Evolutionary conservation across 2,113 vertebrate genomes (phyloP), one percentile per base, ranked within the genome.

Genomic region (Urocolius indicus): DNA sequence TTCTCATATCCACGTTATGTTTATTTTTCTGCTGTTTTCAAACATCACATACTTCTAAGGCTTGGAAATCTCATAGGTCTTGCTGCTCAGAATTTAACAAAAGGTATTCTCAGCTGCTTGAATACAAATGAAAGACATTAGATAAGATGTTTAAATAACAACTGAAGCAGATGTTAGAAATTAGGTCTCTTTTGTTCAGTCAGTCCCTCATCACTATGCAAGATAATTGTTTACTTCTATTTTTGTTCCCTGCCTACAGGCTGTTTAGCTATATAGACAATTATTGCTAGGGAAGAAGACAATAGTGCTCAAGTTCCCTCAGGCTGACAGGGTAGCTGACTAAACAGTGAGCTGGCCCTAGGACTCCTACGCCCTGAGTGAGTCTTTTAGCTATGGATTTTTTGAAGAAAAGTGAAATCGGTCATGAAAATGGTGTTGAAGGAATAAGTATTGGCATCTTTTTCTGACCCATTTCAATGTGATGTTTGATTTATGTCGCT

Each of bases 71-170:
- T 74, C 38, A 19, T 9, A 29, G 21, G 4, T 59, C 55, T 89
- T 78, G n/a, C 51, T 67, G 36, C 5, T 81, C 32, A 58, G 57
- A 87, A 91, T 55, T 48, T 55, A 57, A 52, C n/a, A 87, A 87
- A 67, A 77, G 17, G 20, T 65, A 4, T 69, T 87, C 26, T 87
- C 34, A 27, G 19, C 59, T 66, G 5, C 27, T 84, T 73, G n/a
- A 87, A 65, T 18, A 26, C 13, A 78, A 67, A 84, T 69, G 22
- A 73, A 72, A 84, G 13, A 38, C 5, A 10, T 81, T 73, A 57
- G 26, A 61, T 48, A 81, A 61, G 26, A 78, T 45, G 26, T 20
- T 73, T 87, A 87, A 92, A 78, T 48, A 96, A 78, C 13, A 71
- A 21, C 41, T 51, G 48, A 16, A 74, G 20, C 46, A 67, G 29